Base-by-base conservation (phyloP, 1,140 invertebrate genomes). In the Atta texana region DNA sequence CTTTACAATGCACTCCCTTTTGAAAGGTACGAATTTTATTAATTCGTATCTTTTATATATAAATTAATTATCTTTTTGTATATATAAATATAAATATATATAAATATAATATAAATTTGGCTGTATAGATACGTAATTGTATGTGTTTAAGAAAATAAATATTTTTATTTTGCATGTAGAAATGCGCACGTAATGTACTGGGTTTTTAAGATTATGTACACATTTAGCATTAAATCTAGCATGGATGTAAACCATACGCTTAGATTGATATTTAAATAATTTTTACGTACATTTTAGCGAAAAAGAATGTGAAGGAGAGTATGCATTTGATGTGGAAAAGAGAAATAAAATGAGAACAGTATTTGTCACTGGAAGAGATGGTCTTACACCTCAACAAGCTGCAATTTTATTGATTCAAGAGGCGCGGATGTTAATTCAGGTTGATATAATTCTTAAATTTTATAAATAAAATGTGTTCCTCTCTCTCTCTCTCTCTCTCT, bases 1-100 rank as follows among this genome's bases (percentile, higher is more conserved):
- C 95, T 99, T 3, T 96, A 96, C 57, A 97, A 97, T 93, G 96
- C 97, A 18, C 95, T 97, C 12, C 98, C 98, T 39, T 99, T 99
- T 95, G 96, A 98, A 94, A 98, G 95, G 96, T 96, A 93, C 53
- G 14, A 49, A 78, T 88, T 66, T 57, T 21, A 74, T 39, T 21
- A 59, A 75, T 59, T 74, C 49, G 3, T n/a, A 12, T 3, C 8
- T 44, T 61, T 31, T 24, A 12, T 28, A 68, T 59, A 14, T 51
- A 51, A 77, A 84, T 63, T 61, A 34, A 84, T 63, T 61, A 34
- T 77, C 39, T 44, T 44, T 44, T 10, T 44, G 39, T 1, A 44
- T 44, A 10, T 44, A 44, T 44, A 44, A 8, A 44, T 44, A n/a
- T 44, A n/a, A 0, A 24, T 24, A 24, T 24, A n/a, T 34, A 31